These are phyloP conservation scores for Penaeus vannamei DNA, from an alignment of 1,140 invertebrate genomes.

Conservation along the genomic window DNA sequence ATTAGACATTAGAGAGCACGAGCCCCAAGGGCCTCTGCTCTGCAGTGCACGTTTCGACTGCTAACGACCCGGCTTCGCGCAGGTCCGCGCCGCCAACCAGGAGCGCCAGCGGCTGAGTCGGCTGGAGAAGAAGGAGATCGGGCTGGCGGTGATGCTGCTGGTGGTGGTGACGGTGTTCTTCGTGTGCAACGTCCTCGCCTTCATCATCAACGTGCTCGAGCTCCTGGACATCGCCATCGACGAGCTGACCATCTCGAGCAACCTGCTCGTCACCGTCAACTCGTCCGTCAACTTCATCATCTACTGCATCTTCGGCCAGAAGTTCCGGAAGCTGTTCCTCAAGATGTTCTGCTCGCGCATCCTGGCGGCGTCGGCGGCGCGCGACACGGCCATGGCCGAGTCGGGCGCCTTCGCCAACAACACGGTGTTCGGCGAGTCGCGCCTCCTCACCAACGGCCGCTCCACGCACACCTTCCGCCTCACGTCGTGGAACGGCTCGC, in stretches of 20 bases:
- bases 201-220: conserved; percentile 74
- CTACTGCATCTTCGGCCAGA: conserved; percentile 97
- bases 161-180: conserved; percentile 76
- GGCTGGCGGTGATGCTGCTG: conserved; percentile 76
- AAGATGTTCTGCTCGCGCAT: conserved; percentile 82
- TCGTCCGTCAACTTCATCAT: conserved; percentile 98
- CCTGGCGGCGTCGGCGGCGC: neutral
- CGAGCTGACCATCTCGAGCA: conserved; percentile 74
- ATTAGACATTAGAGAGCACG: neutral
- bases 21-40: neutral
- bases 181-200: conserved; percentile 75
- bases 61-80: conserved; percentile 69
- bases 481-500: conserved; percentile 38
- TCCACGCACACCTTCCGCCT: conserved; percentile 40
- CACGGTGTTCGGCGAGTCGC: conserved; percentile 62
- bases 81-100: conserved; percentile 83
- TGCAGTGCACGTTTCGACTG: neutral
- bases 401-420: conserved; percentile 37
- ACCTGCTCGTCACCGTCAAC: conserved; percentile 96
- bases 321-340: conserved; percentile 92
- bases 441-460: conserved; percentile 41
- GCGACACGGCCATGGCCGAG: conserved; percentile 35
- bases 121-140: conserved; percentile 82
- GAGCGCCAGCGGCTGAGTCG: conserved; percentile 85
- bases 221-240: conserved; percentile 66